A percentile compares a stretch with the other conserved stretches of the same genome.
Conservation (phyloP, 1,140 invertebrate genomes). For the Aradophagus sp. region DNA sequence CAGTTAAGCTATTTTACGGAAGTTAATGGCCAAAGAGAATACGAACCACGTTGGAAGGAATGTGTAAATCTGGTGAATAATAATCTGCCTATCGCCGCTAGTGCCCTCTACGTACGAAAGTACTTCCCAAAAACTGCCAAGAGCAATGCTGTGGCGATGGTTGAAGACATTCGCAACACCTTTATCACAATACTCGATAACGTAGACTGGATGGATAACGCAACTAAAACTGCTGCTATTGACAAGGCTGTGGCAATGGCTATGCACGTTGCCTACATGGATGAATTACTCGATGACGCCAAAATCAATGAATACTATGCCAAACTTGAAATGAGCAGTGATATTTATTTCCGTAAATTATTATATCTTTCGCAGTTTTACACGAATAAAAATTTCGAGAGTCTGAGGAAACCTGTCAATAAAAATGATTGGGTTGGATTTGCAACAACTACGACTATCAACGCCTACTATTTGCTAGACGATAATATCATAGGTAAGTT, state of each 20-base stretch:
- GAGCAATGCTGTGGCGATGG: conserved; percentile 79
- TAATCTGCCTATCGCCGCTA: conserved; percentile 82
- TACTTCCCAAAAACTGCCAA: conserved; percentile 76
- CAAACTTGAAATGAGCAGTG: conserved; percentile 81
- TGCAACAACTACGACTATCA: conserved; percentile 85
- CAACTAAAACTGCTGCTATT: conserved; percentile 82
- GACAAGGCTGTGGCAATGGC: conserved; percentile 84
- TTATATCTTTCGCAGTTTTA: conserved; percentile 84
- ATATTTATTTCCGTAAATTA: conserved; percentile 83
- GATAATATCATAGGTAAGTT: conserved; percentile 89
- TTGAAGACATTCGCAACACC: conserved; percentile 78
- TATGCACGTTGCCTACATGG: conserved; percentile 87
- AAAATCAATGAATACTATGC: conserved; percentile 86
- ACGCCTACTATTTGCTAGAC: conserved; percentile 88
- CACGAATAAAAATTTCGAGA: conserved; percentile 84
- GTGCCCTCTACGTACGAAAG: conserved; percentile 77
- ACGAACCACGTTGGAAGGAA: conserved; percentile 83
- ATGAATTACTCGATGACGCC: conserved; percentile 84
- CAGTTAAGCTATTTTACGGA: conserved; percentile 84
- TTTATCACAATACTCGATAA: conserved; percentile 77
- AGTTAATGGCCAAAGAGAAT: conserved; percentile 82
- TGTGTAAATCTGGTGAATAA: conserved; percentile 83
- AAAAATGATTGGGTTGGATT: conserved; percentile 89
- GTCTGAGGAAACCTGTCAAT: conserved; percentile 85
- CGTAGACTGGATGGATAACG: conserved; percentile 90